Evolutionary conservation across 1,140 invertebrate genomes (phyloP).

Genomic region (Amphibalanus amphitrite): DNA sequence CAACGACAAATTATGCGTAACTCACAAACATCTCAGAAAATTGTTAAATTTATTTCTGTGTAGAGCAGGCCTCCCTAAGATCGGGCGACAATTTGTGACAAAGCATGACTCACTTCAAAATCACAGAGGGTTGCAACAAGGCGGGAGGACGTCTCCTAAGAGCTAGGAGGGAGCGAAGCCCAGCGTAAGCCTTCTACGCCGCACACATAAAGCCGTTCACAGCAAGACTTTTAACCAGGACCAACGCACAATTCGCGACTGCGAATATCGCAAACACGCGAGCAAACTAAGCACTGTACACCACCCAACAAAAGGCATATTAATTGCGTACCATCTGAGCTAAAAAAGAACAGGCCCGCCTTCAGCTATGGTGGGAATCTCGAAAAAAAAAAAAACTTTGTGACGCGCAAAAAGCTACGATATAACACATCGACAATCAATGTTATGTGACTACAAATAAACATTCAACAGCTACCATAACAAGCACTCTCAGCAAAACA

Average conservation of each 20-base stretch:
- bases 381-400: too few species aligned
- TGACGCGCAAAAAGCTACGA: too few species aligned
- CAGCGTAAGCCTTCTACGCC: not conserved
- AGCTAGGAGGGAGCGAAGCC: not conserved
- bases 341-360: not conserved
- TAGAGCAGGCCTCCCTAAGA: not conserved
- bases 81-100: not conserved
- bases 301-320: not conserved
- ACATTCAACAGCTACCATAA: not conserved
- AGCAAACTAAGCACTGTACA: too few species aligned
- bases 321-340: too few species aligned
- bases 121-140: slow-evolving; percentile 3
- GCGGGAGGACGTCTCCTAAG: not conserved
- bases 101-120: not conserved
- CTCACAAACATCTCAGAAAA: not conserved
- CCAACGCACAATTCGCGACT: not conserved
- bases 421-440: not conserved
- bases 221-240: not conserved
- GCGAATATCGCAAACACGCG: not conserved
- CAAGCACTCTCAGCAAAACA: too few species aligned
- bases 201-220: not conserved
- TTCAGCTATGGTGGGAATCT: not conserved
- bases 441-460: not conserved
- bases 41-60: not conserved
- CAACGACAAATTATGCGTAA: too few species aligned